Evolutionary conservation across 2,888 invertebrate species (phyloP), one percentile per base, ranked within the genome.

Genomic region (Cryptops parisi): DNA sequence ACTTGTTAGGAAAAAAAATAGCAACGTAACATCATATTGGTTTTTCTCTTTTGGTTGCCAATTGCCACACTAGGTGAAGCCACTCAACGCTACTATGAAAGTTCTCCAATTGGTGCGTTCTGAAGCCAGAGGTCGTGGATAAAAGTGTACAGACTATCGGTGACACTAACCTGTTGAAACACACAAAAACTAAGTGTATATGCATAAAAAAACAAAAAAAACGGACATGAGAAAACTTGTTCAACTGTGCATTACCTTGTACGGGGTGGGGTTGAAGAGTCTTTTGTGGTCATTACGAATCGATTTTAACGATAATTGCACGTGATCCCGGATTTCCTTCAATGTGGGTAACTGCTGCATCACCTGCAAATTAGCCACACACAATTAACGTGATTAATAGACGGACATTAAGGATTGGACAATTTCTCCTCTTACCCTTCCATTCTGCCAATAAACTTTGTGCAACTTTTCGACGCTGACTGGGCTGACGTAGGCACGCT

Each of bases 81-180:
- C n/a, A n/a, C n/a, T n/a, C n/a, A n/a, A n/a, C n/a, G n/a, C 33
- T 33, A 58, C 84, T 82, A 91, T 68, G 84, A 89, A 25, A 97
- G 76, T 70, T 96, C 94, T 47, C 94, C 96, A 62, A 98, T 94
- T 0, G 97, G 97, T 24, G 96, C 94, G 70, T 90, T 93, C 67
- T 90, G 82, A 39, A 97, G 78, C 97, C 97, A 97, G 67, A 96
- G 72, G 64, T 89, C 84, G 66, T 98, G 96, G 60, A 97, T 86
- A 68, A 91, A 97, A 62, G 78, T 82, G 74, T 96, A 97, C 52
- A 98, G 76, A 60, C 82, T 78, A 69, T 89, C 89, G 63, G 90
- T 91, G 2, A 98, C 93, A 9, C 96, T 76, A 1, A 77, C 75
- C 76, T 76, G 64, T 19, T 67, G 63, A 15, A 54, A 43, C 57